These are phyloP conservation scores for Hirtodrosophila duncani DNA, from an alignment of 2,888 invertebrate genomes.

Conservation along the genomic window DNA sequence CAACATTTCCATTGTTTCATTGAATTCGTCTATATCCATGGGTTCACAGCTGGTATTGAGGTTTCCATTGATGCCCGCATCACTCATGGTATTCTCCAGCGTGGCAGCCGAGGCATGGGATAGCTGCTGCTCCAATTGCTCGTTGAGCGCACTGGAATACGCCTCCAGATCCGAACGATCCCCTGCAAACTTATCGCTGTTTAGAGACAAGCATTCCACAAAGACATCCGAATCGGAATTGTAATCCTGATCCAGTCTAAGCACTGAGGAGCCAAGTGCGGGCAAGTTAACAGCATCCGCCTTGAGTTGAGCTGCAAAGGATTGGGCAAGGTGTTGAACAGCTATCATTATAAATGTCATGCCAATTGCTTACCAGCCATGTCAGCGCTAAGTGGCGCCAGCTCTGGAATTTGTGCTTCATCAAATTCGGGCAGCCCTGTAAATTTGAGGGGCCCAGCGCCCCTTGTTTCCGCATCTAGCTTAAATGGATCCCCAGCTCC, in stretches of 20 bases:
- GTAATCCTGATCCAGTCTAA: slow-evolving; percentile 31
- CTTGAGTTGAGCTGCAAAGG: slow-evolving; percentile 34
- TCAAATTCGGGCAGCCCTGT: slow-evolving; percentile 67
- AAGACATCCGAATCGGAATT: slow-evolving; percentile 61
- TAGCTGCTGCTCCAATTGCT: slow-evolving; percentile 37
- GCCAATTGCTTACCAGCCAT: slow-evolving; percentile 47
- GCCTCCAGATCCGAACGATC: slow-evolving; percentile 59
- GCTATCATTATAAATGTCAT: neutral
- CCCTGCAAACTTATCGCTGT: slow-evolving; percentile 30
- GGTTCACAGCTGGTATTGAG: slow-evolving; percentile 58
- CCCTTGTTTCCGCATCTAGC: slow-evolving; percentile 35
- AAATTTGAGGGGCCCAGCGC: slow-evolving; percentile 30
- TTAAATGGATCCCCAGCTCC: slow-evolving; percentile 20
- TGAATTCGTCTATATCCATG: slow-evolving; percentile 73
- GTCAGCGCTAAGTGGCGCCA: slow-evolving; percentile 46
- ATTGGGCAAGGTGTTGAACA: no score
- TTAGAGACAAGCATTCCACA: slow-evolving; percentile 72
- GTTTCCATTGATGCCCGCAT: slow-evolving; percentile 5
- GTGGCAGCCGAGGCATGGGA: slow-evolving; percentile 42
- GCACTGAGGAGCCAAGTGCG: slow-evolving; percentile 16
- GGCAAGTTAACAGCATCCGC: neutral
- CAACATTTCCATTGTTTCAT: slow-evolving; percentile 53
- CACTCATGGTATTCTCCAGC: slow-evolving; percentile 39
- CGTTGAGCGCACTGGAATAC: slow-evolving; percentile 63
- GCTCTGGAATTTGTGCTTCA: slow-evolving; percentile 68